phyloP scores from a whole-genome alignment of 1,140 invertebrate genomes.

The Bombus affinis region DNA sequence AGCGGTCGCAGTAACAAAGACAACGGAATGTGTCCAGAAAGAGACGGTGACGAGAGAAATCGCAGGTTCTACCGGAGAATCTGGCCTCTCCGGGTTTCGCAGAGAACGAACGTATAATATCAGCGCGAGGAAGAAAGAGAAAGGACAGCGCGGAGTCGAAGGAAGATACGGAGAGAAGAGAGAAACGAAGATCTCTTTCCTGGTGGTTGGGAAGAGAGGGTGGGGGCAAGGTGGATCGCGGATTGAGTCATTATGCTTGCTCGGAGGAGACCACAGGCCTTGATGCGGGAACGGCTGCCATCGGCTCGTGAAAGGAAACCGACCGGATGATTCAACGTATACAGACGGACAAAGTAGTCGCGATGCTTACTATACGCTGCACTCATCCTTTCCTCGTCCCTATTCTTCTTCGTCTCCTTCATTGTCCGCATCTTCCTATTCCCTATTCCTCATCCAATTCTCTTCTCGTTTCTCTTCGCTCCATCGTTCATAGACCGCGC shows the following conservation, averaged over 20 bases:
- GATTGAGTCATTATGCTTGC: conserved; percentile 83
- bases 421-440: conserved; percentile 49
- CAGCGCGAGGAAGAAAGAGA: conserved; percentile 66
- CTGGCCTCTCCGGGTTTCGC: conserved; percentile 64
- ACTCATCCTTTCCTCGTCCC: conserved; percentile 44
- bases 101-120: conserved; percentile 70
- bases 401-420: conserved; percentile 48
- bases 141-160: conserved; percentile 33
- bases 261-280: conserved; percentile 81
- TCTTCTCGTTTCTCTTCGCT: conserved; percentile 50
- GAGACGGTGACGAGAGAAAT: conserved; percentile 67
- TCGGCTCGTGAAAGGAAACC: conserved; percentile 80
- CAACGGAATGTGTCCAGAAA: conserved; percentile 48
- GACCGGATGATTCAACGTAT: conserved; percentile 79
- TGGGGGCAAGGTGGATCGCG: conserved; percentile 79
- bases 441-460: conserved; percentile 52
- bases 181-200: conserved; percentile 56
- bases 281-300: conserved; percentile 78
- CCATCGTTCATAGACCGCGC: conserved; percentile 7
- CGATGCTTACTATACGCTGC: conserved; percentile 69
- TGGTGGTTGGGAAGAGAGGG: conserved; percentile 63
- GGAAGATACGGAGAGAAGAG: conserved; percentile 2
- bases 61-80: conserved; percentile 55
- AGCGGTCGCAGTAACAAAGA: neutral
- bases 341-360: conserved; percentile 79